Percentiles rank a stretch among this genome's conserved stretches.
These are phyloP conservation scores for Ceratina calcarata DNA, from an alignment of 1,140 invertebrate species.

Conservation along the genomic window DNA sequence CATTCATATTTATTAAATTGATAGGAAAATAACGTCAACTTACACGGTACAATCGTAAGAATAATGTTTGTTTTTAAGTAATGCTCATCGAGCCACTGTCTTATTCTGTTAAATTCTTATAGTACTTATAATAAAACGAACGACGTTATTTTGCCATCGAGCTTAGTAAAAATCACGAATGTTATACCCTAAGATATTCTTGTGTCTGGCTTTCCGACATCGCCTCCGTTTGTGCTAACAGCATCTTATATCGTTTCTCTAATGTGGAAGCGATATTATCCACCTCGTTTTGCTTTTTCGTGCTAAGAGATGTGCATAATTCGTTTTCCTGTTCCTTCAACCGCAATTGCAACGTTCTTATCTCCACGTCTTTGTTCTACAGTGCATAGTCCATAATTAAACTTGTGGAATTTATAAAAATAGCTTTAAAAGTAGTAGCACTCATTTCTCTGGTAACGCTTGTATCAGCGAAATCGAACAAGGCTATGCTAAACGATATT, in stretches of 20 bases:
- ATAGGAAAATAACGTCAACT: neutral
- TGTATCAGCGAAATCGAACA: constrained; percentile 98
- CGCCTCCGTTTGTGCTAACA: constrained; percentile 46
- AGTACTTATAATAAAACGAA: too few species aligned
- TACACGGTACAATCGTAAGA: neutral
- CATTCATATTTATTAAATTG: neutral
- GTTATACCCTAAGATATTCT: constrained; percentile 55
- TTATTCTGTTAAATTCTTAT: too few species aligned
- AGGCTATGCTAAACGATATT: constrained; percentile 96
- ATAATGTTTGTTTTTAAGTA: too few species aligned
- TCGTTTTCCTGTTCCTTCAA: constrained; percentile 54
- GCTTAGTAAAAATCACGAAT: constrained; percentile 15
- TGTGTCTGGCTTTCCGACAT: constrained; percentile 48
- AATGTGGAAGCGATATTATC: constrained; percentile 35
- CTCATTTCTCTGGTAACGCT: constrained; percentile 94
- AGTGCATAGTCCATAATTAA: neutral
- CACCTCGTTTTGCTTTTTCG: constrained; percentile 55
- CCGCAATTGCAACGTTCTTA: constrained; percentile 51
- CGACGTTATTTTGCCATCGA: neutral
- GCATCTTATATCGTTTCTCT: constrained; percentile 50
- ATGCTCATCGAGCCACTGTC: too few species aligned
- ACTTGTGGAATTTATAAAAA: neutral
- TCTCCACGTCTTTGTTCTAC: constrained; percentile 57
- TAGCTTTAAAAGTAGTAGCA: constrained; percentile 5
- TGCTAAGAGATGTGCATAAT: constrained; percentile 44